Conservation (phyloP, 2,888 invertebrate genomes). For the Netelia inedita region DNA sequence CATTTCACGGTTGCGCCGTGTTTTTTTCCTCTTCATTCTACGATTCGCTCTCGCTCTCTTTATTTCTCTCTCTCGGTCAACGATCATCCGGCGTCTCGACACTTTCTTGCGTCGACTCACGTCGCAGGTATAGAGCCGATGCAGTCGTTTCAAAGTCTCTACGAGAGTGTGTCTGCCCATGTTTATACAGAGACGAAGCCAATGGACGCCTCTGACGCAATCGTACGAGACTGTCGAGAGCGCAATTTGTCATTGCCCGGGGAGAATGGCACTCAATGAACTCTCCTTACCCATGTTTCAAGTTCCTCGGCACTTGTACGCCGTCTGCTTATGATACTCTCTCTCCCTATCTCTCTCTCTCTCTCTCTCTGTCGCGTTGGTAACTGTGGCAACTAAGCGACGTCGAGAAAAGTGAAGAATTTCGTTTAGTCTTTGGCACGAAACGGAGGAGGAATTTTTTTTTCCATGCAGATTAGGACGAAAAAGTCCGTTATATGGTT, state of each 20-base stretch:
- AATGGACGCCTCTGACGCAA: conserved; percentile 59
- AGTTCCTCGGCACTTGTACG: conserved; percentile 24
- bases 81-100: conserved; percentile 49
- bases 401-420: conserved; percentile 22
- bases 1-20: background rate
- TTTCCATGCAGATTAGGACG: background rate
- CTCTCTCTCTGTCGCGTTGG: background rate
- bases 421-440: conserved; percentile 10
- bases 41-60: conserved; percentile 12
- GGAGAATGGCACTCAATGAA: conserved; percentile 68
- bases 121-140: conserved; percentile 4
- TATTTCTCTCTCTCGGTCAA: conserved; percentile 8
- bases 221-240: conserved; percentile 58
- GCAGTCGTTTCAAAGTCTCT: conserved; percentile 32
- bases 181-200: conserved; percentile 31
- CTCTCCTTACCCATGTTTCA: conserved; percentile 54
- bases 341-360: background rate
- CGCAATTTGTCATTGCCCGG: conserved; percentile 68
- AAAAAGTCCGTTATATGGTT: conserved; percentile 10
- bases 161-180: too few species aligned
- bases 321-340: background rate
- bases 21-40: background rate
- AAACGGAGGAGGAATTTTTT: conserved; percentile 1
- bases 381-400: too few species aligned
- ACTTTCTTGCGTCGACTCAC: conserved; percentile 45